A percentile compares a stretch with the other conserved stretches of the same genome.
phyloP scores from a whole-genome alignment of 2,888 invertebrate species.

The Acanthopleura granulata region DNA sequence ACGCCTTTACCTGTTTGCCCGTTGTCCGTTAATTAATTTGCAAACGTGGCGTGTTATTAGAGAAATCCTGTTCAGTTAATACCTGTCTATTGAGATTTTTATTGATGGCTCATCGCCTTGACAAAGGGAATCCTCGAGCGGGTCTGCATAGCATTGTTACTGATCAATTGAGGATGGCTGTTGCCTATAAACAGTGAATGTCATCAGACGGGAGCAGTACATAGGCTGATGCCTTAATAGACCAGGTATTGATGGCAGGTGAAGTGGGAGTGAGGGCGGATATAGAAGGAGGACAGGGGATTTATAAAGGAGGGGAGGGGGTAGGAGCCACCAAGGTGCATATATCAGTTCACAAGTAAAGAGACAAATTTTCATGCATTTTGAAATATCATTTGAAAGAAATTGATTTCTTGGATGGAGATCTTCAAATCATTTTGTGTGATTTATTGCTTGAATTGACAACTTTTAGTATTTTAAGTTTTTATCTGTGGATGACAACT shows the following conservation, averaged over 20 bases:
- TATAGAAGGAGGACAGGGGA: too few relatives aligned
- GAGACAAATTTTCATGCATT: too few relatives aligned
- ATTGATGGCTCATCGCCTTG: conserved; percentile 1
- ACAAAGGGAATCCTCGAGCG: neutral
- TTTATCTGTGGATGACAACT: too few relatives aligned
- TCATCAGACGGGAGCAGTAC: neutral
- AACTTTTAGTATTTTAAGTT: too few relatives aligned
- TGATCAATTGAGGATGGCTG: neutral
- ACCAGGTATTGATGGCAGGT: neutral
- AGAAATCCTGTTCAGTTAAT: neutral
- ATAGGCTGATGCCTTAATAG: neutral
- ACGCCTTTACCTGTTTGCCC: neutral
- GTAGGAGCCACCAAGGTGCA: too few relatives aligned
- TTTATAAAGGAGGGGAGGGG: too few relatives aligned
- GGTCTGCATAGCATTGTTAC: neutral
- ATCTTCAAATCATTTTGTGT: too few relatives aligned
- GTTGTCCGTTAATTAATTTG: conserved; percentile 15
- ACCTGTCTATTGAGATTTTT: neutral
- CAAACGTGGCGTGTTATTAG: conserved; percentile 9
- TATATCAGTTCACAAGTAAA: too few relatives aligned
- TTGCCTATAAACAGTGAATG: conserved; percentile 2
- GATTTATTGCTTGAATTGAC: too few relatives aligned
- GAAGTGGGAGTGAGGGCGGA: too few relatives aligned
- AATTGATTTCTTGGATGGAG: too few relatives aligned
- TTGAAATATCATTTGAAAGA: too few relatives aligned